phyloP scores from a whole-genome alignment of 2,888 invertebrate species.

The Lysandra bellargus region DNA sequence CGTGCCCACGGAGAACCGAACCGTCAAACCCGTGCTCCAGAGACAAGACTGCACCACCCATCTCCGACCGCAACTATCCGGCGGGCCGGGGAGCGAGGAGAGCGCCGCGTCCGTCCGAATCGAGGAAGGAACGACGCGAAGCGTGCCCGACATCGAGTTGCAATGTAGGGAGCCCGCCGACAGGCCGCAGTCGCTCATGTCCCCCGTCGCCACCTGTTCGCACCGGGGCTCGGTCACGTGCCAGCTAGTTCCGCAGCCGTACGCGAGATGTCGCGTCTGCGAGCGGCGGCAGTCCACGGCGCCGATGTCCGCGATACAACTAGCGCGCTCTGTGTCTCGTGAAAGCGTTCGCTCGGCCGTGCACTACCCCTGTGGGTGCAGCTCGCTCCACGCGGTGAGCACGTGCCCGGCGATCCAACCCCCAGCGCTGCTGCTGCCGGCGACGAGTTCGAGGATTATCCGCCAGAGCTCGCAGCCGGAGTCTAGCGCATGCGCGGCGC shows the following conservation, averaged over 20 bases:
- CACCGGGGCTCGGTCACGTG: conserved; percentile 84
- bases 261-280: conserved; percentile 84
- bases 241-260: conserved; percentile 84
- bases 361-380: conserved; percentile 83
- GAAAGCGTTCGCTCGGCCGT: conserved; percentile 88
- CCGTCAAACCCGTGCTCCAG: conserved; percentile 89
- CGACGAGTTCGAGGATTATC: conserved; percentile 89
- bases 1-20: conserved; percentile 71
- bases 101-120: conserved; percentile 81
- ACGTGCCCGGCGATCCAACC: conserved; percentile 85
- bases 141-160: conserved; percentile 90
- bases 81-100: conserved; percentile 89
- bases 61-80: conserved; percentile 86
- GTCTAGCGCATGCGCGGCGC: conserved; percentile 83
- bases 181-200: conserved; percentile 76
- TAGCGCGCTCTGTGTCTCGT: conserved; percentile 91
- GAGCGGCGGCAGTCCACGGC: conserved; percentile 91
- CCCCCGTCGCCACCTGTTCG: conserved; percentile 79
- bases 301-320: conserved; percentile 86
- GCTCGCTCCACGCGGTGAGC: conserved; percentile 75
- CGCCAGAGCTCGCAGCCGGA: conserved; percentile 94
- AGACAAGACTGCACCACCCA: conserved; percentile 92
- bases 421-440: conserved; percentile 86
- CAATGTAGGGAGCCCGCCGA: conserved; percentile 84
- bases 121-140: conserved; percentile 86